These are phyloP conservation scores for Drosophila triauraria DNA, from an alignment of 1,140 invertebrate genomes.

Conservation along the genomic window DNA sequence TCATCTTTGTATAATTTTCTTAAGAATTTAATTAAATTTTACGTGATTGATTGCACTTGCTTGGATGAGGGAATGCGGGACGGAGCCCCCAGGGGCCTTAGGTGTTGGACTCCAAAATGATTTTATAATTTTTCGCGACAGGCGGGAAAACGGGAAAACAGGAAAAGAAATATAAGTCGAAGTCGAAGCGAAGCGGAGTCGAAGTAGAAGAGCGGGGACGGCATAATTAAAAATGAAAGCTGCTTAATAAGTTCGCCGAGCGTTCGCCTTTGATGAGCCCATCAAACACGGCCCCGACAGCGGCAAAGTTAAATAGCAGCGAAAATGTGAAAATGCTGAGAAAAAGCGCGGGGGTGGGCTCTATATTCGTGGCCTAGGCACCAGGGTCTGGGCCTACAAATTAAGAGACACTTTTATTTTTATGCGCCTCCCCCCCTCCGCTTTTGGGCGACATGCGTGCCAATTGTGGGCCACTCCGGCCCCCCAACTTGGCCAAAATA, in stretches of 20 bases:
- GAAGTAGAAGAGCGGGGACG: conserved; percentile 38
- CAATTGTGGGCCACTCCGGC: conserved; percentile 40
- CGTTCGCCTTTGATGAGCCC: conserved; percentile 67
- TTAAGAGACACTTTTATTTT: conserved; percentile 73
- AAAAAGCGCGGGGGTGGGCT: neutral
- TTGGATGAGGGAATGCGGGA: conserved; percentile 16
- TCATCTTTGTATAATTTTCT: conserved; percentile 52
- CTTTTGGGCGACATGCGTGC: conserved; percentile 66
- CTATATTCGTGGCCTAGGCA: neutral
- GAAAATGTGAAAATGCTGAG: conserved; percentile 25
- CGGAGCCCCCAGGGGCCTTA: neutral
- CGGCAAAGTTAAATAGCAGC: conserved; percentile 31
- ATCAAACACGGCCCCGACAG: conserved; percentile 18
- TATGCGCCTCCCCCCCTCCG: conserved; percentile 1
- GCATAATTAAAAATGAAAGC: conserved; percentile 80
- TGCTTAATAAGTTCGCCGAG: conserved; percentile 70
- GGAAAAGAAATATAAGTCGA: conserved; percentile 43
- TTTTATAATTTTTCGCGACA: conserved; percentile 67
- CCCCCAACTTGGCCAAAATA: conserved; percentile 35
- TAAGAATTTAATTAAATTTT: conserved; percentile 77
- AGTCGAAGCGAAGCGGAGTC: conserved; percentile 24
- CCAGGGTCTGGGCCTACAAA: conserved; percentile 48
- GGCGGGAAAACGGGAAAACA: conserved; percentile 34
- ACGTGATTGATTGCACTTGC: conserved; percentile 76
- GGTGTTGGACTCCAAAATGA: conserved; percentile 58